phyloP scores from a whole-genome alignment of 1,140 invertebrate species.

The Physella acuta region DNA sequence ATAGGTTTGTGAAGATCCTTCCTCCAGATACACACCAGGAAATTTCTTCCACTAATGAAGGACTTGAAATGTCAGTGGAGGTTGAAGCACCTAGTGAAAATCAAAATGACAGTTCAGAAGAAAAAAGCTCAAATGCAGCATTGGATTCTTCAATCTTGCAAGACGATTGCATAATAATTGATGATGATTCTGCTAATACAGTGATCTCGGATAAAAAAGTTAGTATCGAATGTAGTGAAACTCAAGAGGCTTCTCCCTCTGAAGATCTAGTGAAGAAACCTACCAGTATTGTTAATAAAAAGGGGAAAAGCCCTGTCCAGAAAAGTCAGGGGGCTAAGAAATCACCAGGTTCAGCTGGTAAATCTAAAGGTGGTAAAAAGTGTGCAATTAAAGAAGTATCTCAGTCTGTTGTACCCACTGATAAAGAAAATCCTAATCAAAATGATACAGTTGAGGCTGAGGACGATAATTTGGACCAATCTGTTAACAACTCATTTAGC shows the following conservation, averaged over 20 bases:
- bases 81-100: not conserved
- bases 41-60: constrained; percentile 24
- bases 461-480: too few relatives aligned
- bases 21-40: constrained; percentile 8
- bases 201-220: not conserved
- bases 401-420: not conserved
- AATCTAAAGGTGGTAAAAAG: not conserved
- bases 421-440: not conserved
- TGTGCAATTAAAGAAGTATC: not conserved
- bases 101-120: too few relatives aligned
- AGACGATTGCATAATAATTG: constrained; percentile 14
- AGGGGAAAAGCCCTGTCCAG: too few relatives aligned
- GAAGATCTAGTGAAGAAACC: too few relatives aligned
- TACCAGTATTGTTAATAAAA: too few relatives aligned
- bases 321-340: too few relatives aligned
- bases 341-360: too few relatives aligned
- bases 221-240: not conserved
- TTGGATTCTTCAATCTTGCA: not conserved
- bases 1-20: constrained; percentile 16
- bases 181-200: too few relatives aligned
- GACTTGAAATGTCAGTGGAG: not conserved
- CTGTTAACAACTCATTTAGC: too few relatives aligned
- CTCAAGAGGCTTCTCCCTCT: too few relatives aligned
- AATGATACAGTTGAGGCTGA: too few relatives aligned
- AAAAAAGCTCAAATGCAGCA: not conserved